Evolutionary conservation across 1,140 invertebrate genomes (phyloP), one percentile per base, ranked within the genome.

Genomic region (Megathymus violae): DNA sequence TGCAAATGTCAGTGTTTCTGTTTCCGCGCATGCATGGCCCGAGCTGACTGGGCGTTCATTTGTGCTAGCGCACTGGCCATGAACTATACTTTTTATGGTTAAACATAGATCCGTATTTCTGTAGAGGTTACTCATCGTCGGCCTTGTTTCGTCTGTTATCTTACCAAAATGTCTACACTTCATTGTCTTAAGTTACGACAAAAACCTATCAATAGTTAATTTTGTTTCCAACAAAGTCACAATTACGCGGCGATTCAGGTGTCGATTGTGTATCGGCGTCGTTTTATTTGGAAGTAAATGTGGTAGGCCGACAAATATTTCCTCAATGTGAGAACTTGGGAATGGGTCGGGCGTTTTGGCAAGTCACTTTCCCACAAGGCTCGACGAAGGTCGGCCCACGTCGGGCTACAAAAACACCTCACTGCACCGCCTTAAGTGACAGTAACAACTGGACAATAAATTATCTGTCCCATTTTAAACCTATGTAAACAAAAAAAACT

Each of bases 41-140:
- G 47, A 62, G 60, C 51, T 63, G 50, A 63, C 67, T 51, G 64
- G 46, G 46, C 54, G 65, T 64, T 69, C 67, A 67, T 70, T 69
- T 79, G 66, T 64, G 62, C 67, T 68, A 64, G 64, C 58, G 62
- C n/a, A 54, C 60, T 77, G 82, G 67, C 82, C 82, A 75, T 86
- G 85, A 85, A 86, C 85, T 88, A 84, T 85, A 79, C 70, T 82
- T 84, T 85, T 85, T 85, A 80, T 81, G 68, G 72, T 73, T 69
- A 74, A 71, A 65, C 64, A 73, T 62, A 84, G 75, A 82, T 85
- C 82, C 75, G 78, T 82, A 69, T 80, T 83, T 71, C 68, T 62
- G 74, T 65, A 69, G 67, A 78, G 70, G 62, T 81, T 75, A 78
- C 69, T 78, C 74, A 80, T 79, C 68, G 65, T 62, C 36, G 56